A percentile compares a stretch with the other conserved stretches of the same genome.
Evolutionary conservation across 53 echinoderm and acorn worm genomes (phyloP).

Genomic region (Zoroaster sp.): DNA sequence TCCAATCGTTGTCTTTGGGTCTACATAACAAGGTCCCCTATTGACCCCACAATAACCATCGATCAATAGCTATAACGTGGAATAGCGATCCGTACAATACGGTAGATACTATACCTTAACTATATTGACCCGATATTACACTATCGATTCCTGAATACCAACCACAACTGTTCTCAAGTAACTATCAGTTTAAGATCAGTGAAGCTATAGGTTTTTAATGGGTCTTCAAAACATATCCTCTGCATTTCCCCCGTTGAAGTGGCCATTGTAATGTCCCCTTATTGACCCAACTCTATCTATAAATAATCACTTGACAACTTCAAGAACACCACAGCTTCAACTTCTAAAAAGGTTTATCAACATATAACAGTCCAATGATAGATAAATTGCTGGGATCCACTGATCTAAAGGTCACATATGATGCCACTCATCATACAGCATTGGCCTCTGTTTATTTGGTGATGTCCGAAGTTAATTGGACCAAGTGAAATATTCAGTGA

Average conservation of each 20-base stretch:
- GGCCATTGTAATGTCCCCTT: background rate
- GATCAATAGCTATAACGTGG: too few relatives aligned
- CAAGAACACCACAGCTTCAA: background rate
- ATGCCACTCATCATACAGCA: background rate
- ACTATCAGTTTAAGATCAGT: background rate
- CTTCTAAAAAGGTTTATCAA: background rate
- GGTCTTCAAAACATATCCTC: background rate
- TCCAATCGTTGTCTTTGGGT: too few relatives aligned
- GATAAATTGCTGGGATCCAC: background rate
- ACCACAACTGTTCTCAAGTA: background rate
- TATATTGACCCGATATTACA: background rate
- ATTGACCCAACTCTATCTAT: background rate
- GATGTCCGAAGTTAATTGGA: conserved; percentile 4
- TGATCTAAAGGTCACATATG: background rate
- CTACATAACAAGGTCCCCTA: too few relatives aligned
- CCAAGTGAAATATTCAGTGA: background rate
- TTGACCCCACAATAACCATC: too few relatives aligned
- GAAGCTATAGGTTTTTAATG: background rate
- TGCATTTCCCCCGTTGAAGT: background rate
- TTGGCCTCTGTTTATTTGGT: background rate
- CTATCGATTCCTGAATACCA: background rate
- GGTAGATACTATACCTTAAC: too few relatives aligned
- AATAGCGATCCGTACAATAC: too few relatives aligned
- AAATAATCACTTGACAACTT: background rate
- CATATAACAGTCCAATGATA: conserved; percentile 13